These are phyloP conservation scores for Ophion slaviceki DNA, from an alignment of 2,888 invertebrate genomes.

Conservation along the genomic window DNA sequence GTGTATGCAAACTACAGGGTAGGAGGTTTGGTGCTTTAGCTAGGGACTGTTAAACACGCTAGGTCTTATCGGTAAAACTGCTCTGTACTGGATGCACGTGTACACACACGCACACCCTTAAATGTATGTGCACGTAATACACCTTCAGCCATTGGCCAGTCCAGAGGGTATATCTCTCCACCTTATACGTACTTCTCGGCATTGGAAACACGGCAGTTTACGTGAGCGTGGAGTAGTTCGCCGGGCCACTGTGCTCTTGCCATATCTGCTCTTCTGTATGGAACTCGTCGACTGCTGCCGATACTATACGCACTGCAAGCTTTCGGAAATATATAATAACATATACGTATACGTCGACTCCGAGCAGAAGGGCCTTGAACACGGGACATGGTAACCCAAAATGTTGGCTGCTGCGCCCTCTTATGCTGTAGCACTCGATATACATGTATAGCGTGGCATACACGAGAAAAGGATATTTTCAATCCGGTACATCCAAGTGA, in stretches of 20 bases:
- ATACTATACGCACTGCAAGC: slow-evolving; percentile 50
- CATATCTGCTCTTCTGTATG: slow-evolving; percentile 50
- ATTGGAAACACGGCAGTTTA: slow-evolving; percentile 59
- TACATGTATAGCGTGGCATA: background rate
- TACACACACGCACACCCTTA: slow-evolving; percentile 65
- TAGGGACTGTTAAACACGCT: slow-evolving; percentile 81
- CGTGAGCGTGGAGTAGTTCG: slow-evolving; percentile 51
- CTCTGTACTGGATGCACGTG: slow-evolving; percentile 77
- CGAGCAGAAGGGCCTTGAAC: slow-evolving; percentile 13
- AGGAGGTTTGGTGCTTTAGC: slow-evolving; percentile 76
- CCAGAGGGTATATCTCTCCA: slow-evolving; percentile 72
- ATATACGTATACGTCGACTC: background rate
- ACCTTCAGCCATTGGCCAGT: slow-evolving; percentile 75
- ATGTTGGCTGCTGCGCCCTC: background rate
- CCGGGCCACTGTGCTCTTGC: slow-evolving; percentile 32
- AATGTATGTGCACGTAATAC: slow-evolving; percentile 8
- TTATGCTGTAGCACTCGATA: background rate
- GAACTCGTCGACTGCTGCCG: slow-evolving; percentile 48
- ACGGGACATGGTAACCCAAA: background rate
- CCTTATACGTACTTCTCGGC: slow-evolving; percentile 74
- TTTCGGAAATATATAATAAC: slow-evolving; percentile 18
- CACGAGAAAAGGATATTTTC: no score
- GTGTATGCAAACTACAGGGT: slow-evolving; percentile 48
- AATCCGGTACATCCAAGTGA: no score
- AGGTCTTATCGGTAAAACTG: slow-evolving; percentile 82